Percentiles rank a stretch among this genome's conserved stretches.
Evolutionary conservation across 2,113 vertebrate genomes (phyloP).

Genomic region (Nothoprocta pentlandii): DNA sequence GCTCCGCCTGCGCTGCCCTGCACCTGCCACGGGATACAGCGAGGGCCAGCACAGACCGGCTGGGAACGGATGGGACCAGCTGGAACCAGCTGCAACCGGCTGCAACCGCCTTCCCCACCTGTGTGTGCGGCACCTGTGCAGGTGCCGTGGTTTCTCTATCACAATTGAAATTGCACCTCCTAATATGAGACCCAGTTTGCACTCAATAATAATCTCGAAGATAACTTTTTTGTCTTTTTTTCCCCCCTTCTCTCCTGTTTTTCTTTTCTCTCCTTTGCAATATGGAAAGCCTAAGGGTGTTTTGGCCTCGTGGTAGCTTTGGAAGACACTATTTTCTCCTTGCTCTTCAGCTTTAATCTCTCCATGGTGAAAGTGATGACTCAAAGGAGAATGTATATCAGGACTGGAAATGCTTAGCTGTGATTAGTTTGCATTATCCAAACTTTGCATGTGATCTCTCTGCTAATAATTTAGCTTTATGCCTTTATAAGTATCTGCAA

Average conservation of each 20-base stretch:
- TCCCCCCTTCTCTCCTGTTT: no score
- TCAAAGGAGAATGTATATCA: background rate
- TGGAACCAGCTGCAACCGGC: no score
- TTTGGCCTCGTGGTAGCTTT: background rate
- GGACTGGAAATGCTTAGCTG: background rate
- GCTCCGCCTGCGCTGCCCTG: no score
- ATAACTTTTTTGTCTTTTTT: background rate
- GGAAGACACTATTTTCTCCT: background rate
- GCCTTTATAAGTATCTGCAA: background rate
- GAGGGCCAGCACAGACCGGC: no score
- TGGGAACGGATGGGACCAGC: no score
- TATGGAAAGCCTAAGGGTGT: background rate
- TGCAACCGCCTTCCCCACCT: no score
- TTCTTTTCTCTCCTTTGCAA: background rate
- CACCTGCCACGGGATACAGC: no score
- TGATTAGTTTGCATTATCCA: background rate
- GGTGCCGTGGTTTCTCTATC: background rate
- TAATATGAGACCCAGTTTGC: background rate
- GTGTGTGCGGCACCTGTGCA: no score
- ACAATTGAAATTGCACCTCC: background rate
- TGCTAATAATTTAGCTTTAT: background rate
- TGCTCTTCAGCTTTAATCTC: background rate
- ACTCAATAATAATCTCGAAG: background rate
- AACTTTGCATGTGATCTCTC: background rate
- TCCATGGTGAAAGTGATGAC: background rate